Percentiles rank a stretch among this genome's conserved stretches.
Evolutionary conservation across 2,113 vertebrate genomes (phyloP).

Genomic region (Oreochromis tanganicae): DNA sequence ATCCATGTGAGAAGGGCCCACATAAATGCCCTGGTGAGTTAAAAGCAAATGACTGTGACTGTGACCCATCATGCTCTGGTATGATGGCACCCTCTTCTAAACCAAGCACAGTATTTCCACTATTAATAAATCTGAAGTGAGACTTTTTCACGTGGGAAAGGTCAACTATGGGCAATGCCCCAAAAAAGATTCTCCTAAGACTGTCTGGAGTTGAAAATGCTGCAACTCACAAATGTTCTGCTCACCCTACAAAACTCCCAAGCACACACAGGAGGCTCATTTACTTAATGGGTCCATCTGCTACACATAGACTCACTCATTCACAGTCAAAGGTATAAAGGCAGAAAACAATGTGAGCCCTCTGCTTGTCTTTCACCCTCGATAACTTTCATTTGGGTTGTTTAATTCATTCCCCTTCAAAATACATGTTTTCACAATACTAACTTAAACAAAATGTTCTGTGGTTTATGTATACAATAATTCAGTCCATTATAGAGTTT

Average conservation of each 20-base stretch:
- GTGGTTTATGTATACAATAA: neutral
- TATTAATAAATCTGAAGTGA: neutral
- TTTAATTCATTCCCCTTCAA: neutral
- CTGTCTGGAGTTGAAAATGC: neutral
- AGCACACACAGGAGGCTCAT: slow-evolving; percentile 85
- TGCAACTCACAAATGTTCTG: slow-evolving; percentile 77
- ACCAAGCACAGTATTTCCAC: neutral
- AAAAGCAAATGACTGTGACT: neutral
- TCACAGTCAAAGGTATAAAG: neutral
- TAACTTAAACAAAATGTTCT: neutral
- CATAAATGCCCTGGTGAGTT: neutral
- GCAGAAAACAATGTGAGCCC: neutral
- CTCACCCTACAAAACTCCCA: slow-evolving; percentile 79
- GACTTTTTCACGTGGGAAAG: neutral
- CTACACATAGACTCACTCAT: slow-evolving; percentile 1
- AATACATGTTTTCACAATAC: neutral
- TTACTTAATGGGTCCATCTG: slow-evolving; percentile 92
- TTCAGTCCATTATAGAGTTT: neutral
- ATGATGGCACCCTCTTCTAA: neutral
- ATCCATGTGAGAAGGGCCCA: neutral
- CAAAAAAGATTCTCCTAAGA: neutral
- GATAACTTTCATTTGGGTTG: neutral
- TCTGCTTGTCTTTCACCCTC: neutral
- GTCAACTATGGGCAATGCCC: neutral
- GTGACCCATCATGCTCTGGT: neutral